Conservation (phyloP, 2,888 invertebrate genomes). For the Eugnorisma glareosa region DNA sequence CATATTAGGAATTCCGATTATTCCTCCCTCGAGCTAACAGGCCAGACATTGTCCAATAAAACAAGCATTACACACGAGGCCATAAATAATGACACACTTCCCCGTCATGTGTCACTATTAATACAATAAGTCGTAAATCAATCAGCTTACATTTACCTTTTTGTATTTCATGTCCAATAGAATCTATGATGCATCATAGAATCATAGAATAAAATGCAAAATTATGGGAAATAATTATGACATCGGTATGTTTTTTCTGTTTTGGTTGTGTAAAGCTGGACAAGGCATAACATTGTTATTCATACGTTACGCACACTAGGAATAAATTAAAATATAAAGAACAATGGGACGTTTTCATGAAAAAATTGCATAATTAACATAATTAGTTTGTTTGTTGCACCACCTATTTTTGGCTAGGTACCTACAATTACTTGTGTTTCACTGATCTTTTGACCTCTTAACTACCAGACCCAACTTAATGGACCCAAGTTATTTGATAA, state of each 20-base stretch:
- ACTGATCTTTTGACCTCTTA: too few species aligned
- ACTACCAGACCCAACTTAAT: background rate
- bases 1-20: slow-evolving; percentile 71
- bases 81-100: slow-evolving; percentile 61
- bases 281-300: background rate
- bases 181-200: slow-evolving; percentile 46
- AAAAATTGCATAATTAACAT: background rate
- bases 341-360: slow-evolving; percentile 2
- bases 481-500: background rate
- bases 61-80: slow-evolving; percentile 65
- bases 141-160: slow-evolving; percentile 46
- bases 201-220: slow-evolving; percentile 52
- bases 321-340: background rate
- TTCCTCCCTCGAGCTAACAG: slow-evolving; percentile 54
- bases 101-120: slow-evolving; percentile 63
- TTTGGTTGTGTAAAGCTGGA: background rate
- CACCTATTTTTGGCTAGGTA: background rate
- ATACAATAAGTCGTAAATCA: slow-evolving; percentile 63
- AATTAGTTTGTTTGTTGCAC: background rate
- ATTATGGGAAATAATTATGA: slow-evolving; percentile 32
- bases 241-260: slow-evolving; percentile 21
- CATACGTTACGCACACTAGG: background rate
- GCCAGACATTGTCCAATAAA: slow-evolving; percentile 70
- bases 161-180: slow-evolving; percentile 51
- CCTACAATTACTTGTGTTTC: background rate